Evolutionary conservation across 2,113 vertebrate genomes (phyloP).

Genomic region (Leptocoma aspasia): DNA sequence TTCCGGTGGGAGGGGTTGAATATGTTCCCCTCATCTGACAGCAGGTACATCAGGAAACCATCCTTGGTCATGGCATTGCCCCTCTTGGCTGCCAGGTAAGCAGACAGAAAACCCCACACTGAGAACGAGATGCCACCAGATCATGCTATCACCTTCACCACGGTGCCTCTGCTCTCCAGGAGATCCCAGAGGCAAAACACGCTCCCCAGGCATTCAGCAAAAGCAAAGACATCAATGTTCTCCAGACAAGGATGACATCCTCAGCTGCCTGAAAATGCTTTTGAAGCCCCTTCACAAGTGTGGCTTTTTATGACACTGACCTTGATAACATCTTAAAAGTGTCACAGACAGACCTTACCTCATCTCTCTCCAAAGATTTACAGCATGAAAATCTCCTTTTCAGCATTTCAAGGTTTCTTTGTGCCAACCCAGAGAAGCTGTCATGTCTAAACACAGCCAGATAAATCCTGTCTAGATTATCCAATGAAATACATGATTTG

Average conservation of each 20-base stretch:
- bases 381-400: not conserved
- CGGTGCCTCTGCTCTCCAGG: not conserved
- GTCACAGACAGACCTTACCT: not conserved
- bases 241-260: not conserved
- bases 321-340: not conserved
- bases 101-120: not conserved
- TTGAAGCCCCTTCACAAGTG: not conserved
- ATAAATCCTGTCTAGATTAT: not conserved
- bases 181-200: not conserved
- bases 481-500: not conserved
- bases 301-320: not conserved
- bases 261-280: not conserved
- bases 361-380: not conserved
- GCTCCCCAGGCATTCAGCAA: not conserved
- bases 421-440: not conserved
- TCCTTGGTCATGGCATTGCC: conserved; percentile 86
- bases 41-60: conserved; percentile 90
- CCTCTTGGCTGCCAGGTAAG: conserved; percentile 77
- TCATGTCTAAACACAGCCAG: not conserved
- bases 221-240: not conserved
- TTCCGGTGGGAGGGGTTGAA: conserved; percentile 78
- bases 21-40: conserved; percentile 80
- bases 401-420: not conserved
- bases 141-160: not conserved
- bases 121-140: not conserved